These are phyloP conservation scores for Heliconius hortense DNA, from an alignment of 2,888 invertebrate genomes.

Conservation along the genomic window DNA sequence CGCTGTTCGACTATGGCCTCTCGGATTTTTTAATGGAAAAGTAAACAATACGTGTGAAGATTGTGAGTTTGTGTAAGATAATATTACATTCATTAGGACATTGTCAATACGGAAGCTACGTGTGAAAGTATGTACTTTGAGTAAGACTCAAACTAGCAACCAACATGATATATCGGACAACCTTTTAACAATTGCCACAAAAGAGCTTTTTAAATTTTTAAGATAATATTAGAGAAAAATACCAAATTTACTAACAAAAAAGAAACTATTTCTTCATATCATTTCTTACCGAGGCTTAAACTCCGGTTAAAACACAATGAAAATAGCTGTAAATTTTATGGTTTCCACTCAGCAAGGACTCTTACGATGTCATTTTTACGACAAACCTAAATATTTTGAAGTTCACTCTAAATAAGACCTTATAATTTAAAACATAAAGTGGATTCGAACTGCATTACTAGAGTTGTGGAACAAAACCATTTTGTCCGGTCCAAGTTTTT, in stretches of 20 bases:
- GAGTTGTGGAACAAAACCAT: slow-evolving; percentile 1
- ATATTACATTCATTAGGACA: neutral
- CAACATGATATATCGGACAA: too few species aligned
- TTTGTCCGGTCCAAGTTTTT: slow-evolving; percentile 8
- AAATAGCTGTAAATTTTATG: slow-evolving; percentile 44
- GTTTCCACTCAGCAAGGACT: slow-evolving; percentile 37
- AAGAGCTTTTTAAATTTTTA: too few species aligned
- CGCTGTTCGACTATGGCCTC: too few species aligned
- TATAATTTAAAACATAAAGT: neutral
- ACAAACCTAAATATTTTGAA: slow-evolving; percentile 25
- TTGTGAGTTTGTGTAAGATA: neutral
- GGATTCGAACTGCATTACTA: neutral
- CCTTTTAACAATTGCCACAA: too few species aligned
- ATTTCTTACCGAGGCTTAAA: slow-evolving; percentile 24
- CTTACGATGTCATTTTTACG: slow-evolving; percentile 44
- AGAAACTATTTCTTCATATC: neutral
- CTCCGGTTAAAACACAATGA: slow-evolving; percentile 33
- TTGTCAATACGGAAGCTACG: neutral
- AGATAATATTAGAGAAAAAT: too few species aligned
- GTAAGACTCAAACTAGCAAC: too few species aligned
- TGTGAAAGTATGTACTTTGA: neutral
- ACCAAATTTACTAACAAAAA: neutral
- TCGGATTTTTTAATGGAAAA: neutral
- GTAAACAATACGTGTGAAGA: neutral
- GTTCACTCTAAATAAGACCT: neutral